Base-by-base conservation (phyloP, 2,888 invertebrate species). In the Eristalinus aeneus region DNA sequence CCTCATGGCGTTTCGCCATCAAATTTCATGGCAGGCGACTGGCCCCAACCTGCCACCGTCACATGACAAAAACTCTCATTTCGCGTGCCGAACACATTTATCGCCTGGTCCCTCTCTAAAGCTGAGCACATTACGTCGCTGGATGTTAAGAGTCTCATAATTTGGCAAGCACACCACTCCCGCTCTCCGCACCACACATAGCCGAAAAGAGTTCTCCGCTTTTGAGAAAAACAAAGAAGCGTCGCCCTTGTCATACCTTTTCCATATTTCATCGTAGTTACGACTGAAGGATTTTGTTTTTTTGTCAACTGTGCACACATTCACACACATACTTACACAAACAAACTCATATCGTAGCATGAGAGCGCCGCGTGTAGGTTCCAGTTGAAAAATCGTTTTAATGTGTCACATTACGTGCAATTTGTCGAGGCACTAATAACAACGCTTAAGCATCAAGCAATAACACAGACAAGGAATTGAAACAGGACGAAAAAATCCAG, bases 361-460 rank as follows among this genome's bases (percentile, higher is more conserved):
- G 27, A 27, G 27, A 5, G 27, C 39, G 6, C 12, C 39, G 46
- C 9, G 34, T 34, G 53, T 64, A 78, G 36, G 65, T 74, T 67
- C 20, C 60, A 73, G 79, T 72, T 75, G 76, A 72, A 61, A 68
- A 85, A 64, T 46, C 67, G 64, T 72, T 76, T 85, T 65, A 80
- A 71, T 80, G 80, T 76, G 76, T 63, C 72, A 72, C 84, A 80
- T 80, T 61, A 69, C 63, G 71, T 61, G 67, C 72, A 64, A 72
- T 60, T 22, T 80, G 75, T 63, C 54, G 76, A 31, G 71, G 61
- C 75, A 80, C 79, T 80, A 80, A 85, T 85, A 80, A 80, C 56
- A 58, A 27, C 64, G 53, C 80, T 58, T 76, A 80, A 76, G 68
- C 71, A 68, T 72, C 9, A 72, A 84, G 23, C 71, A 71, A 64